Evolutionary conservation across 2,797 vertebrate species (phyloP).

Genomic region (Urocyon cinereoargenteus): DNA sequence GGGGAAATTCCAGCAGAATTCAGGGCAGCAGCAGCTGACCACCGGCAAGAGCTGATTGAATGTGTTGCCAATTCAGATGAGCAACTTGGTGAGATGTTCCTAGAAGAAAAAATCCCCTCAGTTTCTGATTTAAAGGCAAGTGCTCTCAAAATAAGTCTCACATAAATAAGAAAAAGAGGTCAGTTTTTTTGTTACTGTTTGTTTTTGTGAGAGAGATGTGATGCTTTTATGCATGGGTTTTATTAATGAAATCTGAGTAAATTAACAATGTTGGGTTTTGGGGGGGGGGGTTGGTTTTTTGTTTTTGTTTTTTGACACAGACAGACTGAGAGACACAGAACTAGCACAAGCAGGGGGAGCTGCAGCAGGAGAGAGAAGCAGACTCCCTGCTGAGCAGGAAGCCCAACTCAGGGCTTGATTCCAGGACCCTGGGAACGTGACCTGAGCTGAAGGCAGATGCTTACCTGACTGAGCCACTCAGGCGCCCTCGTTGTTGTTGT

Average conservation of each 20-base stretch:
- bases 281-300: too few relatives aligned
- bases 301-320: not conserved
- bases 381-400: too few relatives aligned
- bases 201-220: not conserved
- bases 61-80: conserved; percentile 96
- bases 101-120: conserved; percentile 95
- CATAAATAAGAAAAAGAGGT: not conserved
- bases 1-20: conserved; percentile 94
- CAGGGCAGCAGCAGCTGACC: conserved; percentile 90
- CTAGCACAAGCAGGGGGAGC: too few relatives aligned
- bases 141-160: not conserved
- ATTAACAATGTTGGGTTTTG: not conserved
- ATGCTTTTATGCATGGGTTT: conserved; percentile 11
- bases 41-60: conserved; percentile 95
- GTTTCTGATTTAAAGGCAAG: conserved; percentile 93
- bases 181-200: not conserved
- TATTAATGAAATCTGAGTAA: conserved; percentile 32
- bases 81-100: conserved; percentile 94
- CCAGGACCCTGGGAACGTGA: too few relatives aligned
- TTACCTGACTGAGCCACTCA: too few relatives aligned
- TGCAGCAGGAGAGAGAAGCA: too few relatives aligned
- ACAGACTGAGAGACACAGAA: too few relatives aligned
- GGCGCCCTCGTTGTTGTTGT: too few relatives aligned
- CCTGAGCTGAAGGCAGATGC: too few relatives aligned
- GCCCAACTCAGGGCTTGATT: too few relatives aligned